A percentile compares a stretch with the other conserved stretches of the same genome.
Evolutionary conservation across 2,888 invertebrate species (phyloP).

Genomic region (Peribatodes rhomboidaria): DNA sequence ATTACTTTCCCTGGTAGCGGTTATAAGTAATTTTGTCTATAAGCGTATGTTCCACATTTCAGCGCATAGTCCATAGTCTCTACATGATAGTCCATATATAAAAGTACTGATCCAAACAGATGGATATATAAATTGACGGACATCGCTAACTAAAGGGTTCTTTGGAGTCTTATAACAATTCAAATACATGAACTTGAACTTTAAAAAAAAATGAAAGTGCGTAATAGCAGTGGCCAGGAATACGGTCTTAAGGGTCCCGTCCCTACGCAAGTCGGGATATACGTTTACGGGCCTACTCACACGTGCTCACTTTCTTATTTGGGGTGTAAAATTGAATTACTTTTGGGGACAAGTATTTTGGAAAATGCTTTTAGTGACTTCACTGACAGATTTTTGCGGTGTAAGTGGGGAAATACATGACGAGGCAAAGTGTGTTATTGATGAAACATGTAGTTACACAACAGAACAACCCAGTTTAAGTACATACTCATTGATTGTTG

Average conservation of each 20-base stretch:
- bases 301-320: constrained; percentile 66
- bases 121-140: too few species aligned
- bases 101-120: too few species aligned
- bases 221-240: too few species aligned
- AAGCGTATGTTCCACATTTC: too few species aligned
- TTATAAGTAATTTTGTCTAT: too few species aligned
- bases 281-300: constrained; percentile 62
- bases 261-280: constrained; percentile 49
- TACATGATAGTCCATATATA: too few species aligned
- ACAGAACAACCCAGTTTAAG: too few species aligned
- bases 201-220: not conserved
- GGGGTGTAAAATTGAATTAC: constrained; percentile 75
- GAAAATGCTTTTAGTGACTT: constrained; percentile 66
- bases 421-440: constrained; percentile 34
- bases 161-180: too few species aligned
- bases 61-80: too few species aligned
- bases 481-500: not conserved
- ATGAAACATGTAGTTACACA: constrained; percentile 3
- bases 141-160: too few species aligned
- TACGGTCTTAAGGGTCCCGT: constrained; percentile 18
- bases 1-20: too few species aligned
- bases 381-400: constrained; percentile 45
- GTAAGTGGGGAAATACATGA: constrained; percentile 21
- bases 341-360: constrained; percentile 65
- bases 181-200: too few species aligned